phyloP scores from a whole-genome alignment of 2,113 vertebrate species.

The Bettongia penicillata region DNA sequence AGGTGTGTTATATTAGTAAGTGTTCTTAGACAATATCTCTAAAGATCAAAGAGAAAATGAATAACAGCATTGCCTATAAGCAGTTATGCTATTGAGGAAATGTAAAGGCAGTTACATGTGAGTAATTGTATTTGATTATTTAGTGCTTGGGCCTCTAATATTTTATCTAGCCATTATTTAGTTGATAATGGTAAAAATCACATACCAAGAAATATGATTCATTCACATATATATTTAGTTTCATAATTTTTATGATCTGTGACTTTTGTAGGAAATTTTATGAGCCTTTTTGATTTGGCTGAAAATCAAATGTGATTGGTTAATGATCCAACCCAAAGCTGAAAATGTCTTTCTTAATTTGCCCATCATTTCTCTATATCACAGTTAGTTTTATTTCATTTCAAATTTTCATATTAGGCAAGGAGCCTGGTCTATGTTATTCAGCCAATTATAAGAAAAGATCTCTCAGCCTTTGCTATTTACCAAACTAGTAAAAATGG shows the following conservation, averaged over 20 bases:
- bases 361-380: background rate
- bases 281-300: background rate
- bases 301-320: background rate
- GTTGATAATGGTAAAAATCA: background rate
- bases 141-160: background rate
- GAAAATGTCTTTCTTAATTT: background rate
- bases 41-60: background rate
- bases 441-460: slow-evolving; percentile 17
- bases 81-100: background rate
- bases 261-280: background rate
- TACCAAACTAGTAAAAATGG: background rate
- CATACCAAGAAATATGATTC: background rate
- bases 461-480: background rate
- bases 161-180: slow-evolving; percentile 9
- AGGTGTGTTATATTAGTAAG: background rate
- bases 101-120: too few species aligned
- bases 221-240: background rate
- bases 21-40: background rate
- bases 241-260: background rate
- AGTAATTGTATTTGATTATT: background rate
- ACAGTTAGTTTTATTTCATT: background rate
- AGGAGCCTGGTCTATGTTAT: background rate
- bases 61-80: too few species aligned
- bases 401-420: background rate
- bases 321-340: background rate